Evolutionary conservation across 2,797 vertebrate genomes (phyloP).

Genomic region (Hoplostethus atlanticus): DNA sequence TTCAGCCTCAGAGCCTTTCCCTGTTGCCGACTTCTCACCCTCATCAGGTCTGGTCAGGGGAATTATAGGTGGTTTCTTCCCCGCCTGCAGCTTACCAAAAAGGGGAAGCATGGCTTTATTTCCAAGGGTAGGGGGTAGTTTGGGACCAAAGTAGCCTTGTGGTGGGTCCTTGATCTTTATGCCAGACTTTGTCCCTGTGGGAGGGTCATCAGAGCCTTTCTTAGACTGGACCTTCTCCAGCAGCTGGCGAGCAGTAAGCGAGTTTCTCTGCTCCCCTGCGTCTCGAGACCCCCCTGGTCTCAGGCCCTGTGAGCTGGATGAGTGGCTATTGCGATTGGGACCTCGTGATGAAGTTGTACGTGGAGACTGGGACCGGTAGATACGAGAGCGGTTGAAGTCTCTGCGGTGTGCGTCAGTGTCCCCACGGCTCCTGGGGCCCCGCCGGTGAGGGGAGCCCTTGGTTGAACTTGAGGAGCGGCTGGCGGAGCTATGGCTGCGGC

Average conservation of each 20-base stretch:
- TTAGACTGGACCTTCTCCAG: constrained; percentile 95
- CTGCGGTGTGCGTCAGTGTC: constrained; percentile 88
- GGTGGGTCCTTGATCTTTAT: constrained; percentile 97
- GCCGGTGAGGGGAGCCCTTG: constrained; percentile 83
- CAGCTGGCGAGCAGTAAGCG: constrained; percentile 92
- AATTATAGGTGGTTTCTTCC: constrained; percentile 85
- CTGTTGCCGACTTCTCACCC: constrained; percentile 80
- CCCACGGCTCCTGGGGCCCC: constrained; percentile 82
- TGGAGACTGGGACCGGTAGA: constrained; percentile 96
- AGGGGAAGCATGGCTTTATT: constrained; percentile 94
- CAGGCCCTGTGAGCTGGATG: constrained; percentile 65
- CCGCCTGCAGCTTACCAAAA: constrained; percentile 94
- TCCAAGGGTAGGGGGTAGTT: constrained; percentile 92
- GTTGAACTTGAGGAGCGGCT: constrained; percentile 89
- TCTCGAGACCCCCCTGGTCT: constrained; percentile 75
- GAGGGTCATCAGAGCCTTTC: constrained; percentile 84
- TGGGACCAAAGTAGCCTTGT: constrained; percentile 97
- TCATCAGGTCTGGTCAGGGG: constrained; percentile 86
- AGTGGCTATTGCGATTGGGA: constrained; percentile 78
- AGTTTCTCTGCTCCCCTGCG: constrained; percentile 90
- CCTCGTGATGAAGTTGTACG: constrained; percentile 85
- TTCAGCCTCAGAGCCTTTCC: constrained; percentile 79
- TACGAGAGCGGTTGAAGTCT: constrained; percentile 94
- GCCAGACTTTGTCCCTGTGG: constrained; percentile 86
- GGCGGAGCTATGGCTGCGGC: constrained; percentile 92